phyloP scores from a whole-genome alignment of 2,888 invertebrate genomes.

The Pollenia amentaria region DNA sequence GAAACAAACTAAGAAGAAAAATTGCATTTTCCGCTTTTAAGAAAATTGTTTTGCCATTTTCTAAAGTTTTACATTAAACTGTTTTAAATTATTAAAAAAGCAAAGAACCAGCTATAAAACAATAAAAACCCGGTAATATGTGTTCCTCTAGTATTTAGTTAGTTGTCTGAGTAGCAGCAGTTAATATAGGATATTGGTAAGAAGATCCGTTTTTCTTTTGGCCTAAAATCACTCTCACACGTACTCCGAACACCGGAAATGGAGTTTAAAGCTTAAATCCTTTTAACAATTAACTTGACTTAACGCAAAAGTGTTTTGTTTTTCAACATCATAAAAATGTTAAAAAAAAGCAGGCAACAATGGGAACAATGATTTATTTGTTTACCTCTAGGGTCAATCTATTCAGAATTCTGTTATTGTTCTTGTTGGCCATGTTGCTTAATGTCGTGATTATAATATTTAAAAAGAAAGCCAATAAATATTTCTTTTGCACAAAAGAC shows the following conservation, averaged over 20 bases:
- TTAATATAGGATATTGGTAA: background rate
- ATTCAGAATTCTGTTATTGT: background rate
- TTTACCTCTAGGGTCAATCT: background rate
- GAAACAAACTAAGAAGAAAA: background rate
- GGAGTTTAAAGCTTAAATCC: slow-evolving; percentile 62
- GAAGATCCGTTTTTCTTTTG: background rate
- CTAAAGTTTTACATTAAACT: background rate
- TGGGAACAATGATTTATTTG: background rate
- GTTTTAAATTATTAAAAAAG: slow-evolving; percentile 11
- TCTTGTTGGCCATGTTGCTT: background rate
- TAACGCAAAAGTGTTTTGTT: slow-evolving; percentile 60
- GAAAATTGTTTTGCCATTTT: slow-evolving; percentile 47
- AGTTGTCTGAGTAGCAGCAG: background rate
- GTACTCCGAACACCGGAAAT: background rate
- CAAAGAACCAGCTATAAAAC: slow-evolving; percentile 1
- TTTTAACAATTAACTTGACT: slow-evolving; percentile 69
- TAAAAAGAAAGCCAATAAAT: background rate
- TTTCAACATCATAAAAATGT: slow-evolving; percentile 36
- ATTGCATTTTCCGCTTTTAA: slow-evolving; percentile 32
- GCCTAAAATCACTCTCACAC: background rate
- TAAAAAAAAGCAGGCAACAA: background rate
- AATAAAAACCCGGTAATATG: slow-evolving; percentile 11
- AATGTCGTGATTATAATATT: background rate
- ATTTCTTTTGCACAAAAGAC: too few relatives aligned
- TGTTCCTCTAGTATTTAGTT: background rate